phyloP scores from a whole-genome alignment of 2,888 invertebrate species.

The Phyllotreta striolata region DNA sequence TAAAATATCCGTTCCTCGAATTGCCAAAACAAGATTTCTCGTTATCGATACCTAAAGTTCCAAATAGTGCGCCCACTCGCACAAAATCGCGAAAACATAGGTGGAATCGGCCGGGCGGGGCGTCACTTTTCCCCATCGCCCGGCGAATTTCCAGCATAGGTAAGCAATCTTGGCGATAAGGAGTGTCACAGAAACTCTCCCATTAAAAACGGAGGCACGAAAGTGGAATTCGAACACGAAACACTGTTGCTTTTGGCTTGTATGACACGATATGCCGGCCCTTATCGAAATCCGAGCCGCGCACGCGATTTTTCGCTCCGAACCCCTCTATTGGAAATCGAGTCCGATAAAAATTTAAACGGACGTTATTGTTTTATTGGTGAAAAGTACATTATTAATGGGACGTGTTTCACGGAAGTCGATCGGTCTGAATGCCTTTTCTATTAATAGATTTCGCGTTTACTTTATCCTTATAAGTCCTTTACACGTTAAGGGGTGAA shows the following conservation, averaged over 20 bases:
- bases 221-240: conserved; percentile 35
- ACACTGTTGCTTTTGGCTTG: conserved; percentile 41
- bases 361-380: background rate
- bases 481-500: no score
- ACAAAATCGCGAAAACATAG: no score
- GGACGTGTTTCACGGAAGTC: no score
- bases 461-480: no score
- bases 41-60: no score
- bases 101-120: no score
- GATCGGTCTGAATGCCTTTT: no score
- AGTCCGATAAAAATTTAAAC: conserved; percentile 1
- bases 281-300: conserved; percentile 19
- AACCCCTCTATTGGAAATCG: conserved; percentile 16
- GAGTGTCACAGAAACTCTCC: conserved; percentile 33
- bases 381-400: no score
- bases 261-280: conserved; percentile 31
- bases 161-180: conserved; percentile 32
- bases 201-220: conserved; percentile 34
- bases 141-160: conserved; percentile 20
- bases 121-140: conserved; percentile 1
- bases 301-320: conserved; percentile 23
- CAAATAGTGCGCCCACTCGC: no score
- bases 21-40: no score
- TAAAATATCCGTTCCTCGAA: no score
- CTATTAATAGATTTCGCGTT: no score